Percentiles rank a stretch among this genome's conserved stretches.
These are phyloP conservation scores for Colossoma macropomum DNA, from an alignment of 2,113 vertebrate species.

Conservation along the genomic window DNA sequence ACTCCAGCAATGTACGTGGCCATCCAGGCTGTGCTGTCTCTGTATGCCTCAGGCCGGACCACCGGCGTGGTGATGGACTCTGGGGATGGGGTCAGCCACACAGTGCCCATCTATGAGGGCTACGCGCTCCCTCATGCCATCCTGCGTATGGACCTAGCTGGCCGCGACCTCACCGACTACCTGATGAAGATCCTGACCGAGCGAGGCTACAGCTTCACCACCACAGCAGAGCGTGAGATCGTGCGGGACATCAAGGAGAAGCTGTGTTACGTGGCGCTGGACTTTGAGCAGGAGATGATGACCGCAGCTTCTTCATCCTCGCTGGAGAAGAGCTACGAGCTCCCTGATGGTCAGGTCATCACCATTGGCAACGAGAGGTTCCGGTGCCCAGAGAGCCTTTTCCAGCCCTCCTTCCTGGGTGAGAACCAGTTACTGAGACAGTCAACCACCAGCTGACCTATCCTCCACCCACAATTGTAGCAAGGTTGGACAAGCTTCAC, in stretches of 20 bases:
- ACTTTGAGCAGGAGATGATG: slow-evolving; percentile 98
- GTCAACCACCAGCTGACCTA: background rate
- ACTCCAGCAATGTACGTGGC: slow-evolving; percentile 92
- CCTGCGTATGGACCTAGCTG: background rate
- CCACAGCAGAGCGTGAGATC: slow-evolving; percentile 93
- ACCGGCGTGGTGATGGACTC: slow-evolving; percentile 76
- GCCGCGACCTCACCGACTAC: slow-evolving; percentile 63
- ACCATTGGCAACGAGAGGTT: background rate
- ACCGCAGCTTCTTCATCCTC: background rate
- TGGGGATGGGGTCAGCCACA: background rate
- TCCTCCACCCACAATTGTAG: background rate
- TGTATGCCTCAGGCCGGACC: slow-evolving; percentile 94
- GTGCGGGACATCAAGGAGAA: slow-evolving; percentile 99
- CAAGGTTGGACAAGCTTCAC: too few relatives aligned
- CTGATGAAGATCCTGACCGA: slow-evolving; percentile 99
- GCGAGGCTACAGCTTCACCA: slow-evolving; percentile 97
- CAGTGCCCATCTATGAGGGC: background rate
- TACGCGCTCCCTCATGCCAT: background rate
- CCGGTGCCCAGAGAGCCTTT: background rate
- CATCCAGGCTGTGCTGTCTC: slow-evolving; percentile 93
- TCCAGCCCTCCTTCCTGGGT: slow-evolving; percentile 1
- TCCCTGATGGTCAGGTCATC: background rate
- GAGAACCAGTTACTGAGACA: background rate
- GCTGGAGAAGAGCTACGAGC: background rate
- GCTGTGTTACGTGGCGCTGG: slow-evolving; percentile 94